Conservation (phyloP, 2,888 invertebrate genomes). For the Ametastegia equiseti region DNA sequence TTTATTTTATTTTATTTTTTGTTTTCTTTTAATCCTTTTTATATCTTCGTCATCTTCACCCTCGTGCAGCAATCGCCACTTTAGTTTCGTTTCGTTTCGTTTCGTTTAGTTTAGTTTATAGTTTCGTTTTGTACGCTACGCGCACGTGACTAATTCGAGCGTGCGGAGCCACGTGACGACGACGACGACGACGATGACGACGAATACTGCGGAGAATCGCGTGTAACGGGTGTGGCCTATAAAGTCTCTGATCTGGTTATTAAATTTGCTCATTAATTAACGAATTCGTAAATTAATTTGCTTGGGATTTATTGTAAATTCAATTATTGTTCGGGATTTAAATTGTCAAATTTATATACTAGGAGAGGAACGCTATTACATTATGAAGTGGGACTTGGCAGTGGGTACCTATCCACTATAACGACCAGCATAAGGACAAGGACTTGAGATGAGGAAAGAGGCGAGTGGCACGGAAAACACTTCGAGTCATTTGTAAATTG, state of each 20-base stretch:
- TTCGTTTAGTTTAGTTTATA: background rate
- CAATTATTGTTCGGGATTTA: background rate
- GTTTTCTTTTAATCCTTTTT: background rate
- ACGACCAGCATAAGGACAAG: background rate
- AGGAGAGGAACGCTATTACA: background rate
- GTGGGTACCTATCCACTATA: background rate
- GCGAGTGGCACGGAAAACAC: background rate
- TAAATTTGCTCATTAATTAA: too few relatives aligned
- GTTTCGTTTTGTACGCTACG: background rate
- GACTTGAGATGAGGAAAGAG: background rate
- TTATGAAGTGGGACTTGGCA: background rate
- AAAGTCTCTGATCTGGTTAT: background rate
- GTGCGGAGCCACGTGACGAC: conserved; percentile 23
- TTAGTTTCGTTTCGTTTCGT: conserved; percentile 3
- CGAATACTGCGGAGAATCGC: too few relatives aligned
- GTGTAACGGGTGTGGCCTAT: too few relatives aligned
- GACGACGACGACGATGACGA: background rate
- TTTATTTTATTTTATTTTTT: background rate
- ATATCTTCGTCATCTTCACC: background rate
- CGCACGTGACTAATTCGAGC: conserved; percentile 31
- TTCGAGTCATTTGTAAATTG: conserved; percentile 26
- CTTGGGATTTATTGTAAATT: too few relatives aligned
- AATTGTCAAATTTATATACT: background rate
- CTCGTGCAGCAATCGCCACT: conserved; percentile 51
- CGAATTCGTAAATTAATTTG: too few relatives aligned